Percentiles rank a stretch among this genome's conserved stretches.
Evolutionary conservation across 2,113 vertebrate species (phyloP).

Genomic region (Cebidichthys violaceus): DNA sequence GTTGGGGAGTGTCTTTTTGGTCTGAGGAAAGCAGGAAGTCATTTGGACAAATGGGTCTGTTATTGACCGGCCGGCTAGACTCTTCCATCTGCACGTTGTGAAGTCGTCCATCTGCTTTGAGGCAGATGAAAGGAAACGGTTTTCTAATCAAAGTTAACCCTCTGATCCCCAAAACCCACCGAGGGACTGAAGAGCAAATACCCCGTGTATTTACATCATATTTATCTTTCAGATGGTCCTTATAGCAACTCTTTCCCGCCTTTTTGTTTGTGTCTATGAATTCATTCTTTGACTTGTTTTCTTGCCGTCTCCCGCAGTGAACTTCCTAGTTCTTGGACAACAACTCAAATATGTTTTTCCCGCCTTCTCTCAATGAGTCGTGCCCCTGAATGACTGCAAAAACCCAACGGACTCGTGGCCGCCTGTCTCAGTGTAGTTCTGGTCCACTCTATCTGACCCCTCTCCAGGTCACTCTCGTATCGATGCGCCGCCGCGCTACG

Average conservation of each 20-base stretch:
- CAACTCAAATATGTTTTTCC: background rate
- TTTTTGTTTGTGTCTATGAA: background rate
- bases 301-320: background rate
- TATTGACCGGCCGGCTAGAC: slow-evolving; percentile 31
- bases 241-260: too few species aligned
- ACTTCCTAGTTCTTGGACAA: background rate
- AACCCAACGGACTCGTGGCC: background rate
- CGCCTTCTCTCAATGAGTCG: background rate
- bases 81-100: slow-evolving; percentile 24
- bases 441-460: background rate
- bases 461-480: slow-evolving; percentile 22
- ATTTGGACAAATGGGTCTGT: slow-evolving; percentile 56
- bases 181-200: too few species aligned
- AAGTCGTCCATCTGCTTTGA: background rate
- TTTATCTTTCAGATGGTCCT: too few species aligned
- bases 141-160: background rate
- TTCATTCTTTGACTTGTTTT: background rate
- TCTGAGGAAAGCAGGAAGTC: slow-evolving; percentile 56
- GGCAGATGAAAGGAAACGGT: background rate
- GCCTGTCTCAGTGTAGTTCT: background rate
- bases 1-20: slow-evolving; percentile 15
- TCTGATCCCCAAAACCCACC: background rate
- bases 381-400: background rate
- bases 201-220: too few species aligned
- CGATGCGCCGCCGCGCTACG: background rate